These are phyloP conservation scores for Colistium nudipinnis DNA, from an alignment of 2,113 vertebrate species.

Conservation along the genomic window DNA sequence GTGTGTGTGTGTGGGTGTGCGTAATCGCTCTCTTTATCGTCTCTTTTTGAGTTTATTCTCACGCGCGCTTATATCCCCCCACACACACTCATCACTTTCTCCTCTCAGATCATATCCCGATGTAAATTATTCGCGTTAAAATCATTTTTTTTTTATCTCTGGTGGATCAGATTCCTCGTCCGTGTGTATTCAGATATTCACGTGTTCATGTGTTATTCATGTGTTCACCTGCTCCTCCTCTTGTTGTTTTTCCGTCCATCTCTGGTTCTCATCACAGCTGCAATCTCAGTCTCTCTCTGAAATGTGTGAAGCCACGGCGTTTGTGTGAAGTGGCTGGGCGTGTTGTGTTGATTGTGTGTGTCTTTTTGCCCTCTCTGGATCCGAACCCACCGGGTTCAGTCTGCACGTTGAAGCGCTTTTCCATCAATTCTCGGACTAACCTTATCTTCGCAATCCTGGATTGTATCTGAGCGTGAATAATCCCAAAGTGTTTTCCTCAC, in stretches of 20 bases:
- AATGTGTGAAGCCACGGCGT: slow-evolving; percentile 53
- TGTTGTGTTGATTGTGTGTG: slow-evolving; percentile 48
- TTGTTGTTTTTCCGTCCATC: slow-evolving; percentile 21
- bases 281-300: slow-evolving; percentile 63
- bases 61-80: background rate
- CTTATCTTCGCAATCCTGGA: too few species aligned
- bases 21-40: slow-evolving; percentile 19
- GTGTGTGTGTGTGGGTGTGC: slow-evolving; percentile 14
- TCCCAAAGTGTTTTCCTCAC: too few species aligned
- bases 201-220: slow-evolving; percentile 9
- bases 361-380: slow-evolving; percentile 22
- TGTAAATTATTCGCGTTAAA: too few species aligned
- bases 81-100: slow-evolving; percentile 2
- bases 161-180: slow-evolving; percentile 16
- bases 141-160: slow-evolving; percentile 23
- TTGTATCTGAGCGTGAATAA: too few species aligned
- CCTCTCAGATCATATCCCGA: too few species aligned
- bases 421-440: too few species aligned
- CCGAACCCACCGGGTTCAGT: too few species aligned
- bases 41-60: slow-evolving; percentile 30
- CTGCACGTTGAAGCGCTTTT: too few species aligned
- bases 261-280: slow-evolving; percentile 54
- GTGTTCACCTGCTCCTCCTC: slow-evolving; percentile 18
- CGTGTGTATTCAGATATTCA: slow-evolving; percentile 17
- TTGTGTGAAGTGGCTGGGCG: slow-evolving; percentile 49